Percentiles rank a stretch among this genome's conserved stretches.
These are phyloP conservation scores for Formicarius rufipectus DNA, from an alignment of 2,113 vertebrate genomes.

Conservation along the genomic window DNA sequence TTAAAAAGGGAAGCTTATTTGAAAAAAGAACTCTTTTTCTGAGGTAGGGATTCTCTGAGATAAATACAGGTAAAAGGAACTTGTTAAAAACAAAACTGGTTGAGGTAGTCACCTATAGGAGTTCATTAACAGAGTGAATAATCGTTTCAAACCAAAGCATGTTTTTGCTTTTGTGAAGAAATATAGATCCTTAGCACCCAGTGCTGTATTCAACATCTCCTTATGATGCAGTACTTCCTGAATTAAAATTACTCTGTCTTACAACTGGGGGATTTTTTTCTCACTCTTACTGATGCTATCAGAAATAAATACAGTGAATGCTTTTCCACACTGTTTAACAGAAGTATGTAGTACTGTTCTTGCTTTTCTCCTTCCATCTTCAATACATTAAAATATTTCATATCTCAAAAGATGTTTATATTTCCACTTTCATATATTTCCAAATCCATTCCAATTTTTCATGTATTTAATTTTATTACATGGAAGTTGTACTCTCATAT, in stretches of 20 bases:
- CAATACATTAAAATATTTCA: neutral
- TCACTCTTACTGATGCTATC: neutral
- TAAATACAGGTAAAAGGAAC: neutral
- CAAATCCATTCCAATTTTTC: neutral
- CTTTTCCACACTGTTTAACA: neutral
- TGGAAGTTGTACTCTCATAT: neutral
- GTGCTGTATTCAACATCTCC: neutral
- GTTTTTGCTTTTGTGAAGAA: neutral
- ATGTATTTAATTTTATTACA: neutral
- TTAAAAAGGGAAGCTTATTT: neutral
- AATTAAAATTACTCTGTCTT: constrained; percentile 18
- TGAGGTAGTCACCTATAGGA: neutral
- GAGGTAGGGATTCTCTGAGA: neutral
- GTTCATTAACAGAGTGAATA: neutral
- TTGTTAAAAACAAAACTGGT: neutral
- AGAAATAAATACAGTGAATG: neutral
- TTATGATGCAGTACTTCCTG: neutral
- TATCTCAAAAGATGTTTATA: neutral
- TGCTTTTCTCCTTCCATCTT: neutral
- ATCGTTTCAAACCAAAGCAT: neutral
- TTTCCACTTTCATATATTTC: neutral
- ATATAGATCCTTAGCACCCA: neutral
- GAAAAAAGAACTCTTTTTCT: neutral
- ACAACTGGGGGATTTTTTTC: neutral
- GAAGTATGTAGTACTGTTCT: neutral